These are phyloP conservation scores for Ceratoteleas bidentatus DNA, from an alignment of 1,140 invertebrate species.

Conservation along the genomic window DNA sequence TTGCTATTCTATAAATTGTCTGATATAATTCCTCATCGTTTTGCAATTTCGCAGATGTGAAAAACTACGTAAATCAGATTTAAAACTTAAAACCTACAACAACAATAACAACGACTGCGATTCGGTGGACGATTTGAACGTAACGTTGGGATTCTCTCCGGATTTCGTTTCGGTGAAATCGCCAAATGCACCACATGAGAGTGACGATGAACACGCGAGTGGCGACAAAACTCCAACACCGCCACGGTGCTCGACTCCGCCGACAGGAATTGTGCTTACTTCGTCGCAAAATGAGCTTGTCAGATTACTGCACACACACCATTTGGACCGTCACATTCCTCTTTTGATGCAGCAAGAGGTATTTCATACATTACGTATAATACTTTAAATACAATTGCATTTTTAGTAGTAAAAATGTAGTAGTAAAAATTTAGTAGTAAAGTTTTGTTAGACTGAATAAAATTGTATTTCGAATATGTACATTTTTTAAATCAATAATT, in stretches of 20 bases:
- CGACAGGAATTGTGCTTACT: slow-evolving; percentile 69
- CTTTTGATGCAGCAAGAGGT: slow-evolving; percentile 78
- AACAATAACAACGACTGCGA: neutral
- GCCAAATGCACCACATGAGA: slow-evolving; percentile 70
- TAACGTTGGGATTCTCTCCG: slow-evolving; percentile 68
- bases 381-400: no score
- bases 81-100: slow-evolving; percentile 49
- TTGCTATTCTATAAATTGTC: no score
- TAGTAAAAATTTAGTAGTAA: no score
- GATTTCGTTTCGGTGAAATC: slow-evolving; percentile 73
- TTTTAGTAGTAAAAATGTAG: no score
- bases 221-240: slow-evolving; percentile 75
- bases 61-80: slow-evolving; percentile 66
- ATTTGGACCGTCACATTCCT: slow-evolving; percentile 68
- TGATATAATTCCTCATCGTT: no score
- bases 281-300: slow-evolving; percentile 68
- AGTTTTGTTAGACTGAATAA: no score
- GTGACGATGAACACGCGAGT: slow-evolving; percentile 73
- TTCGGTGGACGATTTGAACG: slow-evolving; percentile 51
- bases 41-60: slow-evolving; percentile 17
- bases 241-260: slow-evolving; percentile 73
- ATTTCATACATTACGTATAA: slow-evolving; percentile 31
- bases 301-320: slow-evolving; percentile 68
- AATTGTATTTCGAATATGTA: slow-evolving; percentile 3
- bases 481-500: no score